Evolutionary conservation across 1,140 invertebrate genomes (phyloP).

Genomic region (Pygmarrhopalites habei): DNA sequence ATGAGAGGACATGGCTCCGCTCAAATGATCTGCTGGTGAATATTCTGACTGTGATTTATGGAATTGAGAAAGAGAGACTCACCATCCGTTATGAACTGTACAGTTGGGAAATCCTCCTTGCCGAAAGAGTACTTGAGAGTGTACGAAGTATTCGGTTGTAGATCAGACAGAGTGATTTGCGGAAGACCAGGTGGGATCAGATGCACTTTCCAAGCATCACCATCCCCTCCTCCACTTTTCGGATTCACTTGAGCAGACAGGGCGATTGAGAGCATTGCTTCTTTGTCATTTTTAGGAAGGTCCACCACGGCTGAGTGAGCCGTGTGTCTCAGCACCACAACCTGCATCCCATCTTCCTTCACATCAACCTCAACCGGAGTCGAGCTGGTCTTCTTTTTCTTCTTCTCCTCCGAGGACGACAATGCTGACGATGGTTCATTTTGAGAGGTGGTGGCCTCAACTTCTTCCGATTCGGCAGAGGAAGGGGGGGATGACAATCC

Average conservation of each 20-base stretch:
- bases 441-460: neutral
- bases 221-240: conserved; percentile 15
- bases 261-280: conserved; percentile 36
- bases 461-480: neutral
- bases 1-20: too few relatives aligned
- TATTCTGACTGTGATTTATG: too few relatives aligned
- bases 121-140: conserved; percentile 39
- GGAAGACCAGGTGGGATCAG: conserved; percentile 35
- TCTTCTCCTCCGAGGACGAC: neutral
- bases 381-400: neutral
- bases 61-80: neutral
- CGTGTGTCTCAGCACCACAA: conserved; percentile 35
- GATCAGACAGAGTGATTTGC: conserved; percentile 30
- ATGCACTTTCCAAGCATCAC: conserved; percentile 32
- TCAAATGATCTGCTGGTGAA: too few relatives aligned
- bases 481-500: neutral
- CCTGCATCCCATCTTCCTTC: conserved; percentile 8
- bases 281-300: conserved; percentile 37
- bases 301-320: conserved; percentile 38
- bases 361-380: neutral
- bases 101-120: conserved; percentile 19
- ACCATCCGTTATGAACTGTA: conserved; percentile 34
- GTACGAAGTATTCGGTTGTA: conserved; percentile 39
- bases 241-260: conserved; percentile 34
- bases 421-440: too few relatives aligned